Evolutionary conservation across 2,888 invertebrate species (phyloP).

Genomic region (Clitarchus hookeri): DNA sequence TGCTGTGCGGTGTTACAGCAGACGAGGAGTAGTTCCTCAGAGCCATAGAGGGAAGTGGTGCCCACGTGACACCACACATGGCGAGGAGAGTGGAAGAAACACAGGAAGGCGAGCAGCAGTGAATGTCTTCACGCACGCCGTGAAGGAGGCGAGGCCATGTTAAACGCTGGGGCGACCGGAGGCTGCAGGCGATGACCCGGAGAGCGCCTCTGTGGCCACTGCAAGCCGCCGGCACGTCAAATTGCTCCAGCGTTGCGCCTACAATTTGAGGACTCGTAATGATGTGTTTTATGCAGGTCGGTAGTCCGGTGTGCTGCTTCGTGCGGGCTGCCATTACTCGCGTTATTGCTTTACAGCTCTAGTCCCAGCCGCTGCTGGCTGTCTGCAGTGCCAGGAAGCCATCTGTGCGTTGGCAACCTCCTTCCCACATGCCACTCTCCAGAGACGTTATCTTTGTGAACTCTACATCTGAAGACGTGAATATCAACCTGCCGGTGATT

Average conservation of each 20-base stretch:
- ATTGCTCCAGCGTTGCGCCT: neutral
- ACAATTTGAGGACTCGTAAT: neutral
- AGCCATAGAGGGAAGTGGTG: neutral
- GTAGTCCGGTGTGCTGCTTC: neutral
- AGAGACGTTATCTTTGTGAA: too few species aligned
- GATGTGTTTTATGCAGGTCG: neutral
- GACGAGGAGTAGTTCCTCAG: too few species aligned
- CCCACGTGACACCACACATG: neutral
- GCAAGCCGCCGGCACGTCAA: neutral
- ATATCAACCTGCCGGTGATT: too few species aligned
- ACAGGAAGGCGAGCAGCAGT: neutral
- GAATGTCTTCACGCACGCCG: neutral
- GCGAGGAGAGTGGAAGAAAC: neutral
- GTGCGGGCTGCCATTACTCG: neutral
- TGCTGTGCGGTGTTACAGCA: too few species aligned
- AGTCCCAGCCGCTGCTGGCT: too few species aligned
- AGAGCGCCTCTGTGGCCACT: neutral
- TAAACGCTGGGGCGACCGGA: neutral
- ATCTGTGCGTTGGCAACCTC: neutral
- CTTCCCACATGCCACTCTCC: neutral
- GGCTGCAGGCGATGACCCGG: neutral
- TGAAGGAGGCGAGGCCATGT: neutral
- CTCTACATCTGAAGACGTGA: too few species aligned
- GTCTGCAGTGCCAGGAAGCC: neutral
- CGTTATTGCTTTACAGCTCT: neutral